Evolutionary conservation across 2,113 vertebrate genomes (phyloP), one percentile per base, ranked within the genome.

Genomic region (Apteryx owenii): DNA sequence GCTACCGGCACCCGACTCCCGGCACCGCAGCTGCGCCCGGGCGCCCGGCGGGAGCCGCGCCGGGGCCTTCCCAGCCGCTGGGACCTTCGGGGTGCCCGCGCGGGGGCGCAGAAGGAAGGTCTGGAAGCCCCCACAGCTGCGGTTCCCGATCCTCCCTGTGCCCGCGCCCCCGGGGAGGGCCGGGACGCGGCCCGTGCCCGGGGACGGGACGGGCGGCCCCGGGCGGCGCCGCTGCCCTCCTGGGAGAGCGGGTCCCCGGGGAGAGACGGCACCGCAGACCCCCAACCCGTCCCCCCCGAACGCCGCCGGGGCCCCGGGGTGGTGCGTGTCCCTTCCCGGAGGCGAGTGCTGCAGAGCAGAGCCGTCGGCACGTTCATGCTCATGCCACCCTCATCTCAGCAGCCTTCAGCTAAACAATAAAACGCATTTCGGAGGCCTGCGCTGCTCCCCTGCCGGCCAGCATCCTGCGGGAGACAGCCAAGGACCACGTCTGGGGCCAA

Each of bases 41-140:
- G 15, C 44, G 44, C 53, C 25, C 23, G 7, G 23, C 25, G 16
- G 29, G 54, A 56, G 54, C 54, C 28, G 15, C 28, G 3, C 7
- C 16, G 54, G 54, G 23, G 53, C 53, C 23, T 15, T 54, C 53
- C 53, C 46, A 19, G 23, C 23, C 53, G 11, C 53, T 25, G 53
- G 53, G 8, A 9, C 54, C 54, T 56, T 16, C 19, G 46, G 54
- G 54, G 5, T 78, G 31, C 42, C 61, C 62, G 14, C 1, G 1
- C 20, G 0, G 0, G 48, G 33, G 9, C 29, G 29, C 54, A 5
- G 14, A 31, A 29, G 54, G 54, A 16, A 58, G 28, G 17, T 31
- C 54, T 29, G 5, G 14, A 18, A 9, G 8, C 16, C 54, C 44
- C 80, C 33, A 10, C 0, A 8, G 46, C 31, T 66, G 66, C 9